A percentile compares a stretch with the other conserved stretches of the same genome.
phyloP scores from a whole-genome alignment of 2,113 vertebrate species.

The Anthoscopus minutus region DNA sequence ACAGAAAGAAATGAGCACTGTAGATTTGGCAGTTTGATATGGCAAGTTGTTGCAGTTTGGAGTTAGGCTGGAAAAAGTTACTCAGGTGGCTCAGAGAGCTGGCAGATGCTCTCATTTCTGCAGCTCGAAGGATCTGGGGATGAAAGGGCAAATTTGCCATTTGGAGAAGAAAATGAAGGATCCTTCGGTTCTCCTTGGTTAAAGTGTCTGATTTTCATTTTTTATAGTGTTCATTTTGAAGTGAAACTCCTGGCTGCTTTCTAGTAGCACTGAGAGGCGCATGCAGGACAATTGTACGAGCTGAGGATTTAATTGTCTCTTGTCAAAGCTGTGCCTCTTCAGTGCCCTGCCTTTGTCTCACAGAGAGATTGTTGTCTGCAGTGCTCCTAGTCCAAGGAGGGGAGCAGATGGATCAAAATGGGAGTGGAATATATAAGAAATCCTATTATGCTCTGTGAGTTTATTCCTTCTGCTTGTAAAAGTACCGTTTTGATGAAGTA shows the following conservation, averaged over 20 bases:
- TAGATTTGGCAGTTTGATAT: constrained; percentile 42
- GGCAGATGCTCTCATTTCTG: background rate
- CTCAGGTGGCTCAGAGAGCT: constrained; percentile 34
- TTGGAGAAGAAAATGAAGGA: background rate
- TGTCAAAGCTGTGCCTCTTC: background rate
- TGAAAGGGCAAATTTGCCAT: background rate
- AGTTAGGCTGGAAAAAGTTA: constrained; percentile 49
- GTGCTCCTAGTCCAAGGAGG: background rate
- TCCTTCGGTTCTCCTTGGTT: background rate
- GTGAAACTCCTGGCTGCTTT: background rate
- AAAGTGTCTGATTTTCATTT: background rate
- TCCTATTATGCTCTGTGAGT: background rate
- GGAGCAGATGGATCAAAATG: background rate
- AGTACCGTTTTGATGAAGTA: background rate
- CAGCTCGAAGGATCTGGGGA: background rate
- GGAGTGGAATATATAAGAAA: background rate
- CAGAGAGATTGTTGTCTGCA: background rate
- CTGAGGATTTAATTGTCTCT: background rate
- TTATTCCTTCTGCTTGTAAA: background rate
- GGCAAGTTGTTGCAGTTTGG: constrained; percentile 12
- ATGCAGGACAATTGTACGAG: background rate
- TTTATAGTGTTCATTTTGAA: background rate
- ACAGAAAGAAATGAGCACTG: constrained; percentile 23
- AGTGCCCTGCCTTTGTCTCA: background rate
- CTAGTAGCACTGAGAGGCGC: background rate